These are phyloP conservation scores for Aphelenchoides avenae DNA, from an alignment of 1,140 invertebrate genomes.

Conservation along the genomic window DNA sequence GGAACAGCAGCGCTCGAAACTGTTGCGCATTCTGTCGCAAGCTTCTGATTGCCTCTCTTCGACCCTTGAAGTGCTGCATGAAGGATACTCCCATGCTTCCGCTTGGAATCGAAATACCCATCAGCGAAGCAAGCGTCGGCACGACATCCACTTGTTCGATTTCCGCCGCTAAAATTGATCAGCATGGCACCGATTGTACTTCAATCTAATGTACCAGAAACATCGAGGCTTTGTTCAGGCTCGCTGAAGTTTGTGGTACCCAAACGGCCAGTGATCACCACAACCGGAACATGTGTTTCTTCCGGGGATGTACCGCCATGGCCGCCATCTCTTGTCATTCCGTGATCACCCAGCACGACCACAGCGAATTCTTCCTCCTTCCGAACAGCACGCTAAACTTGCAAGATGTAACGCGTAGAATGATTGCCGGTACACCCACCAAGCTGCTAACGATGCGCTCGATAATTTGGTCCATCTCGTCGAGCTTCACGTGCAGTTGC, in stretches of 20 bases:
- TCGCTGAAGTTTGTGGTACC: background rate
- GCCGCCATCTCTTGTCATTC: constrained; percentile 86
- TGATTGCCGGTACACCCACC: too few relatives aligned
- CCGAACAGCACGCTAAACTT: too few relatives aligned
- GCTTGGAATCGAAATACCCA: constrained; percentile 67
- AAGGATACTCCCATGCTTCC: constrained; percentile 27
- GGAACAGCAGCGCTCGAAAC: constrained; percentile 2
- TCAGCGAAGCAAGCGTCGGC: constrained; percentile 72
- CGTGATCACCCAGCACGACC: constrained; percentile 86
- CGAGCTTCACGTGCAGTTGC: constrained; percentile 74
- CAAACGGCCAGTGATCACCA: constrained; percentile 63
- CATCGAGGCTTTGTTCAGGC: background rate
- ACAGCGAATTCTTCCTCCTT: constrained; percentile 63
- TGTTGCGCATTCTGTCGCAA: constrained; percentile 24
- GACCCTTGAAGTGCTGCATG: background rate
- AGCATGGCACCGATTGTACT: background rate
- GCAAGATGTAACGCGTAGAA: too few relatives aligned
- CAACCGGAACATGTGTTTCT: constrained; percentile 76
- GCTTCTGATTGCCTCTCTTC: background rate
- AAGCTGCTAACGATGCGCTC: constrained; percentile 65
- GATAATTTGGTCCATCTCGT: constrained; percentile 88
- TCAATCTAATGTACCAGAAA: constrained; percentile 16
- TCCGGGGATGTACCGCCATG: constrained; percentile 80
- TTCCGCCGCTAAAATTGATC: background rate
- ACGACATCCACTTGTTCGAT: constrained; percentile 78